Conservation (phyloP, 37 sponge, comb jelly and placozoan genomes). For the Mnemiopsis leidyi region DNA sequence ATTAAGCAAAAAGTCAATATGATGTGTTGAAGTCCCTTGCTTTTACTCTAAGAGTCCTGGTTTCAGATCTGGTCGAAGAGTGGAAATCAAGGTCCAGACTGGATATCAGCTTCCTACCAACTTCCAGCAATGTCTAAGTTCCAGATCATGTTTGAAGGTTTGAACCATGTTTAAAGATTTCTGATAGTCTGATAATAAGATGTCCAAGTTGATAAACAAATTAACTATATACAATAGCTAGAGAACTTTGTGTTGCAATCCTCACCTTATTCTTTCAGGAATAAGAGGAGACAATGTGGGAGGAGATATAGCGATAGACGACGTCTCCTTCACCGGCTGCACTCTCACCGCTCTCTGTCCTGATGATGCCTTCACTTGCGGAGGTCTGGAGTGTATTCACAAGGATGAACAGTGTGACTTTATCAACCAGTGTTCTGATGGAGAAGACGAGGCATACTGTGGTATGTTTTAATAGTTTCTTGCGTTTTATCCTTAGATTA, state of each 20-base stretch:
- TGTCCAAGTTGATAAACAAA: too few relatives aligned
- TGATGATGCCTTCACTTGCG: constrained; percentile 63
- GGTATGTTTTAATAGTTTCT: constrained; percentile 61
- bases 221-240: too few relatives aligned
- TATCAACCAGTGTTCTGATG: constrained; percentile 57
- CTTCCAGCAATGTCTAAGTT: constrained; percentile 35
- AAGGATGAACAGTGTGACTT: constrained; percentile 46
- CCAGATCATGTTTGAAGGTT: constrained; percentile 48
- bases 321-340: constrained; percentile 65
- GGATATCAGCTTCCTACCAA: constrained; percentile 33
- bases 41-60: background rate
- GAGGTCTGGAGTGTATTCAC: constrained; percentile 62
- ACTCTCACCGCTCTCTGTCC: constrained; percentile 46
- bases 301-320: constrained; percentile 70
- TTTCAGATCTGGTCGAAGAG: constrained; percentile 61
- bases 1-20: too few relatives aligned
- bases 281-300: background rate
- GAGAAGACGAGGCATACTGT: constrained; percentile 62
- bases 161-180: too few relatives aligned
- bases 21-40: too few relatives aligned
- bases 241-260: too few relatives aligned
- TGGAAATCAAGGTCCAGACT: constrained; percentile 27
- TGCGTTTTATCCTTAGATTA: too few relatives aligned
- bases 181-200: too few relatives aligned
- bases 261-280: too few relatives aligned